phyloP scores from a whole-genome alignment of 2,888 invertebrate species.

The Psococerastis gibbosa region DNA sequence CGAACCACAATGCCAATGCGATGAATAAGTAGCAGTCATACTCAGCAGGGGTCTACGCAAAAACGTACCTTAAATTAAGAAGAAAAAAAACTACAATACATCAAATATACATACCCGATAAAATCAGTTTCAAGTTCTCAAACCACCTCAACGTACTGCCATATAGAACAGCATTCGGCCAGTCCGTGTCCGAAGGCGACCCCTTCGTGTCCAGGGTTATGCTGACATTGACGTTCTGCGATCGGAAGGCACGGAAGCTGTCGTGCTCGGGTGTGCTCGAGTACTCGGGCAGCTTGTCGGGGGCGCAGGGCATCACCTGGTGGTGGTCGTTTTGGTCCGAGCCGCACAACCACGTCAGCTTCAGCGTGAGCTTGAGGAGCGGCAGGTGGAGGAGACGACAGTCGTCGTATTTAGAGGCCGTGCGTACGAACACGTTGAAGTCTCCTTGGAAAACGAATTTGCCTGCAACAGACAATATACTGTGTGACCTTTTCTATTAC shows the following conservation, averaged over 20 bases:
- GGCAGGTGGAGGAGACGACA: slow-evolving; percentile 85
- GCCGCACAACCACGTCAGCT: slow-evolving; percentile 76
- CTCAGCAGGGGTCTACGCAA: too few relatives aligned
- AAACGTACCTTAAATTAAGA: too few relatives aligned
- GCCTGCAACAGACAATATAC: slow-evolving; percentile 31
- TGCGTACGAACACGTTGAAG: slow-evolving; percentile 83
- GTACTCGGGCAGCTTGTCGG: slow-evolving; percentile 89
- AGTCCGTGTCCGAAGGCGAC: slow-evolving; percentile 32
- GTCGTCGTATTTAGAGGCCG: slow-evolving; percentile 98
- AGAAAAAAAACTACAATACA: too few relatives aligned
- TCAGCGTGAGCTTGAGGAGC: slow-evolving; percentile 61
- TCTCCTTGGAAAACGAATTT: slow-evolving; percentile 84
- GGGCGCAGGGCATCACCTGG: slow-evolving; percentile 85
- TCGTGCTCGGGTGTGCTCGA: slow-evolving; percentile 94
- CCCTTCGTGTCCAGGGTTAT: slow-evolving; percentile 58
- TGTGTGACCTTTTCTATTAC: too few relatives aligned
- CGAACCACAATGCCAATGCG: too few relatives aligned
- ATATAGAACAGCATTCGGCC: slow-evolving; percentile 63
- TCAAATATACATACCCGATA: slow-evolving; percentile 40
- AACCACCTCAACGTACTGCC: slow-evolving; percentile 92
- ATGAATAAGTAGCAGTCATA: too few relatives aligned
- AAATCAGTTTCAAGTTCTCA: slow-evolving; percentile 79
- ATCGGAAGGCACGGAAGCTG: slow-evolving; percentile 86
- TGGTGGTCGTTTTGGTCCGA: slow-evolving; percentile 95
- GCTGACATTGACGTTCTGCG: slow-evolving; percentile 61